Base-by-base conservation (phyloP, 1,140 invertebrate genomes). In the Rhizoglyphus robini region DNA sequence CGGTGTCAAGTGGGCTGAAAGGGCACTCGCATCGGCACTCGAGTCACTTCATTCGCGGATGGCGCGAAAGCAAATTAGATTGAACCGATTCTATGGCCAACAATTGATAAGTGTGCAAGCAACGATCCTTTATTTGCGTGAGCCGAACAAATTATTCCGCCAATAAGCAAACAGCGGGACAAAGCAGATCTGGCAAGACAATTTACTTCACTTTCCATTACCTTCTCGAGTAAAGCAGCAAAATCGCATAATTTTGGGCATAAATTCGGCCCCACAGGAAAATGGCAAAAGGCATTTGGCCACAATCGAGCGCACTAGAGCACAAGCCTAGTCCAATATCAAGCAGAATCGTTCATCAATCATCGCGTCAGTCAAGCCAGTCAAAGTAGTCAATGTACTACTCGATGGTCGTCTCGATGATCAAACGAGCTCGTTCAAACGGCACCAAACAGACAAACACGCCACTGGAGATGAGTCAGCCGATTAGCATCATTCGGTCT, bases 171-270 rank as follows among this genome's bases (percentile, higher is more conserved):
- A 32, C 51, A 8, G 51, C 8, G 8, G 31, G 20, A 54, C 51
- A 54, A 5, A 54, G 51, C 8, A 54, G 51, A 11, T 8, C 51
- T 8, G 20, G 8, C 23, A 20, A 54, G 20, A 20, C 41, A 46
- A 46, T 46, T 46, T 46, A 54, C 51, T 54, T 27, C 51, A 54
- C 51, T 54, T 54, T 54, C 51, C 51, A 54, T 54, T 54, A 54
- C 51, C 51, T 54, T 32, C 8, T 23, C 8, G 51, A 32, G 51
- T 54, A 20, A 32, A 8, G 51, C 5, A 20, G 23, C 8, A 54
- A 54, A 54, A 54, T 54, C 51, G 51, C 51, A 54, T 54, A 54
- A 20, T 54, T 54, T 54, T 54, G 51, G 8, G 51, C 8, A 54
- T 54, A 54, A 54, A 54, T 54, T 54, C 31, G 51, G 23, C 23